phyloP scores from a whole-genome alignment of 2,888 invertebrate species.

The Drosophila nigricruria region DNA sequence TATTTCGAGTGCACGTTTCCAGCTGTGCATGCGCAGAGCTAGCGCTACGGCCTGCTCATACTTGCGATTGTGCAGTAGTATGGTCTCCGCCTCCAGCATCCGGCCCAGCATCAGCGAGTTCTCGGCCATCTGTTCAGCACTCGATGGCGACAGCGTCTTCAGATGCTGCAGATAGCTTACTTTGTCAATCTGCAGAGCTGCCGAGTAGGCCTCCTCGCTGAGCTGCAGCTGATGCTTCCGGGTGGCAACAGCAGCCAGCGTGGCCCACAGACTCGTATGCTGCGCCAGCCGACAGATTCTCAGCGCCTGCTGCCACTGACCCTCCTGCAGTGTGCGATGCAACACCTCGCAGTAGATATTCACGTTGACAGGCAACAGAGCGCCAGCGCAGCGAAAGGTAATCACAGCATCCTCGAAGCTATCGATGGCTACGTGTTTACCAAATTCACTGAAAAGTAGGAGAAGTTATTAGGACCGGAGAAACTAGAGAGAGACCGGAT shows the following conservation, averaged over 20 bases:
- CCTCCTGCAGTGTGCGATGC: constrained; percentile 90
- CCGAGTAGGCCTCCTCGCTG: constrained; percentile 97
- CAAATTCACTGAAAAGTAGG: constrained; percentile 90
- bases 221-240: constrained; percentile 93
- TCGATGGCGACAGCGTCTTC: constrained; percentile 87
- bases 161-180: constrained; percentile 93
- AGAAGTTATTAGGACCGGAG: background rate
- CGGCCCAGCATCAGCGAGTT: constrained; percentile 85
- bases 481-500: background rate
- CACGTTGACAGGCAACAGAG: constrained; percentile 87
- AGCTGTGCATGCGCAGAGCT: constrained; percentile 84
- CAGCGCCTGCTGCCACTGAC: constrained; percentile 94
- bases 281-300: constrained; percentile 88
- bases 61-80: constrained; percentile 84
- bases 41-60: constrained; percentile 80
- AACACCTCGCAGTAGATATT: constrained; percentile 86
- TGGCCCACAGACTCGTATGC: constrained; percentile 94
- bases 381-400: constrained; percentile 94
- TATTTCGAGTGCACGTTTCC: constrained; percentile 84
- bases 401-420: constrained; percentile 94
- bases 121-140: constrained; percentile 85
- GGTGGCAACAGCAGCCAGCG: constrained; percentile 95
- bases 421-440: constrained; percentile 92
- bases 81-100: constrained; percentile 84
- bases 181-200: constrained; percentile 94